phyloP scores from a whole-genome alignment of 2,113 vertebrate species.

The Marcusenius ussheri region DNA sequence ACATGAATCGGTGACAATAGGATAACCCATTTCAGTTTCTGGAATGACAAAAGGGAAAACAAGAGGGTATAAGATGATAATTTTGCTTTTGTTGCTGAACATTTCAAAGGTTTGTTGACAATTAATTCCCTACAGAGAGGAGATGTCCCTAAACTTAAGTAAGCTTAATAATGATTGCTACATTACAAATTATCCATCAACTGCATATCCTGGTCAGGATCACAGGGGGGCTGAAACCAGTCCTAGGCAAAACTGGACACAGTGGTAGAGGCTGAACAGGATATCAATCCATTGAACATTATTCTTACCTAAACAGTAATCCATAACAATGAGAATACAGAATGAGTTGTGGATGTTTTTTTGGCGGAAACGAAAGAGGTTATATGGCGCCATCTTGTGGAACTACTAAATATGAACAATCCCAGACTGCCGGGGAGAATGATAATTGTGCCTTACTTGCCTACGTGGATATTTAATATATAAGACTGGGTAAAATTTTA shows the following conservation, averaged over 20 bases:
- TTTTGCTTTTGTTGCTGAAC: not conserved
- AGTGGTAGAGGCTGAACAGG: not conserved
- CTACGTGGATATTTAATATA: not conserved
- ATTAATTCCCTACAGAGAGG: not conserved
- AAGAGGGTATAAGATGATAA: not conserved
- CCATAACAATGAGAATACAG: not conserved
- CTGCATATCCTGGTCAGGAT: not conserved
- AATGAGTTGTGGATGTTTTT: not conserved
- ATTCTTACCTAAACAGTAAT: not conserved
- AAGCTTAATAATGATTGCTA: not conserved
- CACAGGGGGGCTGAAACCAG: not conserved
- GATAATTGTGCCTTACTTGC: not conserved
- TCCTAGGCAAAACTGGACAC: not conserved
- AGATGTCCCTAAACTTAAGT: not conserved
- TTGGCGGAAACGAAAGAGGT: not conserved
- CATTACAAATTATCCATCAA: not conserved
- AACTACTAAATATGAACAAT: not conserved
- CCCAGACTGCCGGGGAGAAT: not conserved
- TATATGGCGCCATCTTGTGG: conserved; percentile 12
- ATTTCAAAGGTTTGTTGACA: not conserved
- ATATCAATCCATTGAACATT: not conserved
- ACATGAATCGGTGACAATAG: not conserved
- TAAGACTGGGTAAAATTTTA: not conserved
- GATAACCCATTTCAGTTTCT: not conserved
- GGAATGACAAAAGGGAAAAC: not conserved